Evolutionary conservation across 2,888 invertebrate genomes (phyloP).

Genomic region (Megamerina dolium): DNA sequence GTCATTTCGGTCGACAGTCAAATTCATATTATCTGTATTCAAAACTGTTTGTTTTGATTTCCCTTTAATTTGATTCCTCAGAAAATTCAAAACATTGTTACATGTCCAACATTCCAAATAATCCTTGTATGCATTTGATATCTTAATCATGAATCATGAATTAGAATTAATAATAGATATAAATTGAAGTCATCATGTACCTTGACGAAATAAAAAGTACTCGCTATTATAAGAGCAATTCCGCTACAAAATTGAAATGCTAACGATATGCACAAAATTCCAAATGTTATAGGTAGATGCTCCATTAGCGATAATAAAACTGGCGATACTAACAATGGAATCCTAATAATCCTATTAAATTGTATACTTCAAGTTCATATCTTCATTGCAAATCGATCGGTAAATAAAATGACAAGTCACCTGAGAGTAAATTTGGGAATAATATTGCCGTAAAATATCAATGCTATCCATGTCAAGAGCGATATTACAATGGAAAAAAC

Average conservation of each 20-base stretch:
- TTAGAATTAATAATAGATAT: neutral
- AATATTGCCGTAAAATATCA: slow-evolving; percentile 30
- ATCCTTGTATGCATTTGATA: slow-evolving; percentile 64
- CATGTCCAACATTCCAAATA: slow-evolving; percentile 56
- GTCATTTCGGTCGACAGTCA: no score
- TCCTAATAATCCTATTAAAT: slow-evolving; percentile 26
- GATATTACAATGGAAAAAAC: slow-evolving; percentile 29
- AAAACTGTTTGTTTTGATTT: no score
- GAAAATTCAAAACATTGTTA: slow-evolving; percentile 43
- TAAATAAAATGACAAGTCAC: no score
- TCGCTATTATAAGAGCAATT: slow-evolving; percentile 60
- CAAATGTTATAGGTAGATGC: slow-evolving; percentile 63
- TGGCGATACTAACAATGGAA: slow-evolving; percentile 32
- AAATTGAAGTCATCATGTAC: slow-evolving; percentile 44
- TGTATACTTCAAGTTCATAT: neutral
- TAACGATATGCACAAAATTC: slow-evolving; percentile 58
- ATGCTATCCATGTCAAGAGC: slow-evolving; percentile 26
- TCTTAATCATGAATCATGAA: slow-evolving; percentile 43
- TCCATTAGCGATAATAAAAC: slow-evolving; percentile 60
- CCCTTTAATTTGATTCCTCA: no score
- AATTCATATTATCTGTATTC: no score
- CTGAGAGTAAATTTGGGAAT: slow-evolving; percentile 30
- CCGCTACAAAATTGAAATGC: slow-evolving; percentile 68
- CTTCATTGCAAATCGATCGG: no score
- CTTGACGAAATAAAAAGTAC: slow-evolving; percentile 64